These are phyloP conservation scores for Oryzias curvinotus DNA, from an alignment of 2,113 vertebrate genomes.

Conservation along the genomic window DNA sequence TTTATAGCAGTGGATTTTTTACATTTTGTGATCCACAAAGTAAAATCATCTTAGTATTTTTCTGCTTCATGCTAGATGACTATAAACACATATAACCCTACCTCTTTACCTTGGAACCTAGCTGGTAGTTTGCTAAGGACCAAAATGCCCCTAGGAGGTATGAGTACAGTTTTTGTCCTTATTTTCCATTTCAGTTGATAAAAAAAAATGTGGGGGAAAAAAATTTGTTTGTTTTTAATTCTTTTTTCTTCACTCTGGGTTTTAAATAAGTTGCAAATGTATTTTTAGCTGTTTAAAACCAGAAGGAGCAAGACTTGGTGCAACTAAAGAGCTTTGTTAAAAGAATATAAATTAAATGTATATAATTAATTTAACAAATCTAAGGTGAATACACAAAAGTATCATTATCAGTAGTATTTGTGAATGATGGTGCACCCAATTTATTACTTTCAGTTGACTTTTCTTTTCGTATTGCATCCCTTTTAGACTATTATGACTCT, in stretches of 20 bases:
- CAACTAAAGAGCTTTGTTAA: background rate
- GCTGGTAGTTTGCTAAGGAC: conserved; percentile 46
- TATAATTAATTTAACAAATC: background rate
- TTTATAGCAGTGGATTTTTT: conserved; percentile 11
- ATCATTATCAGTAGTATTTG: background rate
- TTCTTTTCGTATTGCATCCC: background rate
- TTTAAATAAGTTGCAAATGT: background rate
- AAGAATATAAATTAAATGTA: background rate
- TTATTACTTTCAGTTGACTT: background rate
- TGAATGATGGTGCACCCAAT: background rate
- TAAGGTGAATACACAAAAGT: background rate
- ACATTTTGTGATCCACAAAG: conserved; percentile 18
- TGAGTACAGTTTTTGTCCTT: conserved; percentile 22
- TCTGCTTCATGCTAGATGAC: conserved; percentile 19
- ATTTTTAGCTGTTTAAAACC: background rate
- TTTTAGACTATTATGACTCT: background rate
- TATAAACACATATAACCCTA: conserved; percentile 4
- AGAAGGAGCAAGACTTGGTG: conserved; percentile 51
- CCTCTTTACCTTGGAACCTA: conserved; percentile 22
- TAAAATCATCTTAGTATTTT: conserved; percentile 2
- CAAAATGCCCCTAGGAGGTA: conserved; percentile 57
- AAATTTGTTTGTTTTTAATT: background rate
- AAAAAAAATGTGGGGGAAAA: conserved; percentile 4
- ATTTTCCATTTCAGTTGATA: conserved; percentile 21
- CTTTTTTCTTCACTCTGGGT: background rate